Evolutionary conservation across 2,888 invertebrate genomes (phyloP).

Genomic region (Himalopsyche anomala): DNA sequence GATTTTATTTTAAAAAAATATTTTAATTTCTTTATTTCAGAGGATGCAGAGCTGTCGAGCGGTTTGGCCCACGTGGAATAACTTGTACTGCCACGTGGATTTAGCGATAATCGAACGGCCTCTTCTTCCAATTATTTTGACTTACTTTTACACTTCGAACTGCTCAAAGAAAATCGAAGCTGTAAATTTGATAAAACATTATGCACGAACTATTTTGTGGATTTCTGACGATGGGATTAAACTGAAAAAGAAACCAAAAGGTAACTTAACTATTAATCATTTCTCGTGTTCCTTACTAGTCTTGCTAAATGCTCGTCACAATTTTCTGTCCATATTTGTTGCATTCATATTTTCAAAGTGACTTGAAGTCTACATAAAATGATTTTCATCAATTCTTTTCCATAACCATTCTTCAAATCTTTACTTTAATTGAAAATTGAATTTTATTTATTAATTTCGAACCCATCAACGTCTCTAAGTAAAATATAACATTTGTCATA

Average conservation of each 20-base stretch:
- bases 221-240: neutral
- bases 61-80: constrained; percentile 59
- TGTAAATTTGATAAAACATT: neutral
- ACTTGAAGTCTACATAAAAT: too few species aligned
- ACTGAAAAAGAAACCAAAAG: neutral
- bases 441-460: too few species aligned
- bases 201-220: neutral
- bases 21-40: constrained; percentile 38
- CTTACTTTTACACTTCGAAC: neutral
- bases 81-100: constrained; percentile 35
- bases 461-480: too few species aligned
- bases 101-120: constrained; percentile 14
- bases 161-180: neutral
- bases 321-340: too few species aligned
- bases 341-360: too few species aligned
- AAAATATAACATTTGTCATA: too few species aligned
- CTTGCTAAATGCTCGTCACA: too few species aligned
- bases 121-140: constrained; percentile 4
- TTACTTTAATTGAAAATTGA: too few species aligned
- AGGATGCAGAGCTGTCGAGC: constrained; percentile 50
- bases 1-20: too few species aligned
- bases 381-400: too few species aligned
- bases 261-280: neutral
- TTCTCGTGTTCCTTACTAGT: too few species aligned
- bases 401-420: too few species aligned